These are phyloP conservation scores for Hippopotamus amphibius DNA, from an alignment of 2,113 vertebrate species.

Conservation along the genomic window DNA sequence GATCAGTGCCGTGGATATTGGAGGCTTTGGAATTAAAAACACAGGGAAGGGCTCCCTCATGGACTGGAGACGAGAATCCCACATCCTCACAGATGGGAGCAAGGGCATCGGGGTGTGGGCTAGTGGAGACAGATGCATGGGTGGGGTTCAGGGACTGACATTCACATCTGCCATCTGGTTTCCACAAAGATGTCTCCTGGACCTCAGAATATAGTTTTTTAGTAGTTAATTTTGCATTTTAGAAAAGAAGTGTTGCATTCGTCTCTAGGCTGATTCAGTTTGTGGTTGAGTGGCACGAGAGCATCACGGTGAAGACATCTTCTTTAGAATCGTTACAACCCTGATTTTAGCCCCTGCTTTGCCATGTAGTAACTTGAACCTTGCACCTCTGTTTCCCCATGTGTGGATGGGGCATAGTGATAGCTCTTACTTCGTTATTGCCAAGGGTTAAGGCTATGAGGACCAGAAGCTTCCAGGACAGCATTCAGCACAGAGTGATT, in stretches of 20 bases:
- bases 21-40: neutral
- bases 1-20: neutral
- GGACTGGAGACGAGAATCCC: accelerated
- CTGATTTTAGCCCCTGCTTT: neutral
- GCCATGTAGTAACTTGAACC: too few species aligned
- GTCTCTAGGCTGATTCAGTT: neutral
- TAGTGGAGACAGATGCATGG: neutral
- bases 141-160: neutral
- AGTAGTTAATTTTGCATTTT: neutral
- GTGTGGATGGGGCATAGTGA: neutral
- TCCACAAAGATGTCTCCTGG: neutral
- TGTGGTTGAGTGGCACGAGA: neutral
- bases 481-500: neutral
- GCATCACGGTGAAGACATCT: neutral
- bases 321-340: neutral
- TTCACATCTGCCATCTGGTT: neutral
- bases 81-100: too few species aligned
- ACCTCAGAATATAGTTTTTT: neutral
- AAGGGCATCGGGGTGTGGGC: neutral
- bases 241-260: neutral
- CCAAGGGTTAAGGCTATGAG: neutral
- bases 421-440: neutral
- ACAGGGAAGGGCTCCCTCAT: neutral
- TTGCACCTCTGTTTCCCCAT: neutral
- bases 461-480: neutral